A percentile compares a stretch with the other conserved stretches of the same genome.
Conservation (phyloP, 2,797 vertebrate genomes). For the Sebastes kiyomatsui region DNA sequence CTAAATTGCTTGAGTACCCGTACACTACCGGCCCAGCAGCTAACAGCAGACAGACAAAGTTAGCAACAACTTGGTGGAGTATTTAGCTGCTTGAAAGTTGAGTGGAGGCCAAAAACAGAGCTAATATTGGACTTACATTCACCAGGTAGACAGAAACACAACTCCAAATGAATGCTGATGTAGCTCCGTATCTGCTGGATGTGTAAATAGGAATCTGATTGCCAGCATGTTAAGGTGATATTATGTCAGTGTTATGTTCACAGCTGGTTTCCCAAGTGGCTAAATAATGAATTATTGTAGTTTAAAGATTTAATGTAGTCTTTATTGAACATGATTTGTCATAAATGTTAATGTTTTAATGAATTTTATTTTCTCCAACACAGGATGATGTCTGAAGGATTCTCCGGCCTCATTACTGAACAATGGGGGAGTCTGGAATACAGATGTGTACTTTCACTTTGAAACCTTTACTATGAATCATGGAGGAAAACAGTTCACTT, state of each 20-base stretch:
- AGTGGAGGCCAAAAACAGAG: neutral
- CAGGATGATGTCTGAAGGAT: slow-evolving; percentile 57
- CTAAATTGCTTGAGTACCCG: neutral
- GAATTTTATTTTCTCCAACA: slow-evolving; percentile 26
- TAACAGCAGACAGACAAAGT: neutral
- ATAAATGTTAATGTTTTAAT: slow-evolving; percentile 3
- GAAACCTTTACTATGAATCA: slow-evolving; percentile 63
- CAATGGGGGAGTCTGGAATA: slow-evolving; percentile 51
- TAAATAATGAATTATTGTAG: neutral
- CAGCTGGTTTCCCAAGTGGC: neutral
- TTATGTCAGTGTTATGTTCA: neutral
- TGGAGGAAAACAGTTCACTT: slow-evolving; percentile 69
- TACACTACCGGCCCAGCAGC: neutral
- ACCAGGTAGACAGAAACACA: too few relatives aligned
- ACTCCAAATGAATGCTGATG: too few relatives aligned
- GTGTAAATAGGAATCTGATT: neutral
- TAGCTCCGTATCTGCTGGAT: neutral
- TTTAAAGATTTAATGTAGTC: neutral
- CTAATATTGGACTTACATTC: too few relatives aligned
- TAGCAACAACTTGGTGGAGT: neutral
- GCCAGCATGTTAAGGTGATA: neutral
- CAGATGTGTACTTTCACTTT: slow-evolving; percentile 15
- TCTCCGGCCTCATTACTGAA: neutral
- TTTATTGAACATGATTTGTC: neutral
- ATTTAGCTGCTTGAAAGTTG: neutral